A percentile compares a stretch with the other conserved stretches of the same genome.
Evolutionary conservation across 2,888 invertebrate species (phyloP).

Genomic region (Phoenoteleia sp.): DNA sequence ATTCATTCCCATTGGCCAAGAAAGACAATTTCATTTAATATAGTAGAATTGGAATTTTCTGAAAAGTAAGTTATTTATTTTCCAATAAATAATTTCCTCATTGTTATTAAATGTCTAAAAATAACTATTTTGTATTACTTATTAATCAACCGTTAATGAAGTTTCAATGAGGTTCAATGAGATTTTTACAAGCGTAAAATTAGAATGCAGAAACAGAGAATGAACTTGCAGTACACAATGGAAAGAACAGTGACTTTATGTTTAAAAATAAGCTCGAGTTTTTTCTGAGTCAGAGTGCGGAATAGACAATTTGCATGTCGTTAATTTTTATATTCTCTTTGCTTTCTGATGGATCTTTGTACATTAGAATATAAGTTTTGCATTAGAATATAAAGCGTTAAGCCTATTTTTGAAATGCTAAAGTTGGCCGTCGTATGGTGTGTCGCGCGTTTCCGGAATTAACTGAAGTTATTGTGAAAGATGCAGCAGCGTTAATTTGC

Average conservation of each 20-base stretch:
- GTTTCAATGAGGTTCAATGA: too few relatives aligned
- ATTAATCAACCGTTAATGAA: too few relatives aligned
- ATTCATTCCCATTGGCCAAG: too few relatives aligned
- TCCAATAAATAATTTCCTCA: too few relatives aligned
- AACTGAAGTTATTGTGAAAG: background rate
- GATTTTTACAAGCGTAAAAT: too few relatives aligned
- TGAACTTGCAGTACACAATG: constrained; percentile 2
- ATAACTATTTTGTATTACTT: too few relatives aligned
- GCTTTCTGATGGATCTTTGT: background rate
- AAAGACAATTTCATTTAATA: too few relatives aligned
- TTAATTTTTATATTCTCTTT: constrained; percentile 24
- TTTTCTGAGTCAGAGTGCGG: background rate
- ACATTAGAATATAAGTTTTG: background rate
- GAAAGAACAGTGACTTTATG: constrained; percentile 4
- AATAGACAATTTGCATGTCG: constrained; percentile 26
- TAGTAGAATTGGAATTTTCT: too few relatives aligned
- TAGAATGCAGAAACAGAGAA: too few relatives aligned
- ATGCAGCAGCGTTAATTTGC: background rate
- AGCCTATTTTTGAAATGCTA: background rate
- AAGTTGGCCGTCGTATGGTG: background rate
- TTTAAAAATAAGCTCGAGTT: constrained; percentile 9
- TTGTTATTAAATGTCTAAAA: too few relatives aligned
- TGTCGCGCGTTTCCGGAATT: background rate
- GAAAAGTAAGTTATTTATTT: too few relatives aligned
- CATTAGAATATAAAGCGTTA: background rate